Evolutionary conservation across 2,888 invertebrate genomes (phyloP), one percentile per base, ranked within the genome.

Genomic region (Yponomeuta cagnagella): DNA sequence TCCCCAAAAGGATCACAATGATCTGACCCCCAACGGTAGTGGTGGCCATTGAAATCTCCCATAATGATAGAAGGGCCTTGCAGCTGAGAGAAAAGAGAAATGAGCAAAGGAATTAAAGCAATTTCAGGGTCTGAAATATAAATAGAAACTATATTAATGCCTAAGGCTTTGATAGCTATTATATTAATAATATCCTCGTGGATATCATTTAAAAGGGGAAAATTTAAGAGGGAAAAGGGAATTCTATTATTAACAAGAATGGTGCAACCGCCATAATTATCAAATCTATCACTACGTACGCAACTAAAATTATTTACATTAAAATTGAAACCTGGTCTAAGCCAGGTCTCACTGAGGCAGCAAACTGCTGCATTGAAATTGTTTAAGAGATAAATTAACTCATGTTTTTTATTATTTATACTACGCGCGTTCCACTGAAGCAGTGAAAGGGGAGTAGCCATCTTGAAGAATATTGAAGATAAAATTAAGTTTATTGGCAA

Each of bases 391-490:
- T 12, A 71, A 33, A 70, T 63, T 15, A 72, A 2, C 15, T 72
- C 71, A 12, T 30, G 58, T 65, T 72, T 71, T 43, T 72, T 68
- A 48, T n/a, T 43, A 12, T 10, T n/a, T 23, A 72, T 23, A 48
- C 68, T 72, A 4, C 58, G 64, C n/a, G 48, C 58, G 63, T 48
- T 71, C 68, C 70, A 66, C 66, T 70, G 33, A 66, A 70, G 15
- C 31, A 69, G 12, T 15, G 48, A 23, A 0, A 70, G 63, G n/a
- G 65, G 68, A 52, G 63, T 23, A 23, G 23, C 10, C 48, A 68
- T 68, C 48, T 5, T 5, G 10, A 68, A 68, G 9, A 23, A n/a
- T 43, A 15, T 37, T 15, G 52, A 10, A 23, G 48, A 69, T 48
- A 23, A 23, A 23, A 23, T 23, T 23, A 23, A 23, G 23, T 23